phyloP scores from a whole-genome alignment of 2,888 invertebrate species.

The Chironomus riparius region DNA sequence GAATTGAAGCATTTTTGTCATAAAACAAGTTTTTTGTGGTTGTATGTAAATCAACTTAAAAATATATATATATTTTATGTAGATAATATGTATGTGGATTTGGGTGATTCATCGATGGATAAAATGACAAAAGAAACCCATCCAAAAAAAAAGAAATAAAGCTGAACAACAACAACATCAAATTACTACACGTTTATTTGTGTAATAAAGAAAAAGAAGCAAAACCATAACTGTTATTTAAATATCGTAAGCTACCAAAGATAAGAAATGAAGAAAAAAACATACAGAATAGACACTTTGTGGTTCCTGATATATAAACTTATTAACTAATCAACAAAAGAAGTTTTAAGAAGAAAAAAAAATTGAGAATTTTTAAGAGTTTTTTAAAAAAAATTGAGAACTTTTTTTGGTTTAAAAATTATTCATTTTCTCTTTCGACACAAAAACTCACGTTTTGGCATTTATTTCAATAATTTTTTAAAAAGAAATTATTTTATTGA shows the following conservation, averaged over 20 bases:
- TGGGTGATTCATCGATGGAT: slow-evolving; percentile 17
- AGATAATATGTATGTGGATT: slow-evolving; percentile 30
- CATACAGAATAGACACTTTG: slow-evolving; percentile 17
- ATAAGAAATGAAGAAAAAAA: slow-evolving; percentile 14
- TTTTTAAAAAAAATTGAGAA: slow-evolving; percentile 34
- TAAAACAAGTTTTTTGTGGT: not conserved
- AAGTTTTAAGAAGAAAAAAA: slow-evolving; percentile 29
- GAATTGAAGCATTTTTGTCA: slow-evolving; percentile 1
- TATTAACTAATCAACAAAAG: slow-evolving; percentile 30
- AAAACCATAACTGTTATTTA: slow-evolving; percentile 25
- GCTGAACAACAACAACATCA: not conserved
- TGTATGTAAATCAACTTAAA: slow-evolving; percentile 2
- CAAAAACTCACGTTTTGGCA: slow-evolving; percentile 56
- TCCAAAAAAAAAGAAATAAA: not conserved
- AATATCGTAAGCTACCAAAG: slow-evolving; percentile 1
- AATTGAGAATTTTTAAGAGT: slow-evolving; percentile 30
- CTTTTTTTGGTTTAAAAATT: slow-evolving; percentile 30
- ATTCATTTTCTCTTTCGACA: not conserved
- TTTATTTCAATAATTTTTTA: slow-evolving; percentile 46
- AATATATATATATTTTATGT: not conserved
- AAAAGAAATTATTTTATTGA: not conserved
- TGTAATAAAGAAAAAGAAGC: not conserved
- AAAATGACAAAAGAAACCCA: slow-evolving; percentile 35
- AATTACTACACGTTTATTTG: not conserved
- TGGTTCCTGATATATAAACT: slow-evolving; percentile 29